phyloP scores from a whole-genome alignment of 2,888 invertebrate genomes.

The Epirrhoe alternata region DNA sequence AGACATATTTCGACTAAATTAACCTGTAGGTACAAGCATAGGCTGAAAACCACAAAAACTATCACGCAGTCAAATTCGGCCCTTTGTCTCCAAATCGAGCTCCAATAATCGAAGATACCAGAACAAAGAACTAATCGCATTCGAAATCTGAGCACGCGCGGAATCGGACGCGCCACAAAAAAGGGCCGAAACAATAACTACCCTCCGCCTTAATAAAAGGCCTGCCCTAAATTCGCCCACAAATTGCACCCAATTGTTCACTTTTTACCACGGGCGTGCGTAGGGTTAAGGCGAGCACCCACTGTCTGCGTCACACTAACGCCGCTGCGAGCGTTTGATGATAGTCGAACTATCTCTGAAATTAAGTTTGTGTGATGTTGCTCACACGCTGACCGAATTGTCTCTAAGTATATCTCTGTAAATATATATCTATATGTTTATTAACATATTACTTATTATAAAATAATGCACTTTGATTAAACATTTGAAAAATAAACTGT shows the following conservation, averaged over 20 bases:
- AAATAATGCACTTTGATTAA: too few relatives aligned
- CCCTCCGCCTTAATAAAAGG: conserved; percentile 72
- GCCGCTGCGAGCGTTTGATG: background rate
- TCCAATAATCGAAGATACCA: conserved; percentile 31
- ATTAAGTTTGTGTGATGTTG: too few relatives aligned
- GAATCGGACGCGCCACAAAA: conserved; percentile 68
- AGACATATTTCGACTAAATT: too few relatives aligned
- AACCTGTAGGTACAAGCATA: too few relatives aligned
- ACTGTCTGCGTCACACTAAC: background rate
- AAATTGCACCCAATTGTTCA: conserved; percentile 85
- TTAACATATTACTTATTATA: too few relatives aligned
- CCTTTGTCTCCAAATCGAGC: background rate
- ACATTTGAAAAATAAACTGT: too few relatives aligned
- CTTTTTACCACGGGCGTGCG: conserved; percentile 77
- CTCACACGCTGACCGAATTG: too few relatives aligned
- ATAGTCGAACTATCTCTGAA: background rate
- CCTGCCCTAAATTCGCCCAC: conserved; percentile 81
- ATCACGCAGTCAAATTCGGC: background rate
- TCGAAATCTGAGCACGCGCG: conserved; percentile 63
- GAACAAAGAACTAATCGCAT: conserved; percentile 56
- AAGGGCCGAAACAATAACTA: conserved; percentile 74
- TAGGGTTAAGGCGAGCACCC: conserved; percentile 53
- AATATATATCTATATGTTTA: too few relatives aligned
- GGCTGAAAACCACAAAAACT: too few relatives aligned
- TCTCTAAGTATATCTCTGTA: too few relatives aligned